Evolutionary conservation across 2,797 vertebrate species (phyloP).

Genomic region (Morus bassanus): DNA sequence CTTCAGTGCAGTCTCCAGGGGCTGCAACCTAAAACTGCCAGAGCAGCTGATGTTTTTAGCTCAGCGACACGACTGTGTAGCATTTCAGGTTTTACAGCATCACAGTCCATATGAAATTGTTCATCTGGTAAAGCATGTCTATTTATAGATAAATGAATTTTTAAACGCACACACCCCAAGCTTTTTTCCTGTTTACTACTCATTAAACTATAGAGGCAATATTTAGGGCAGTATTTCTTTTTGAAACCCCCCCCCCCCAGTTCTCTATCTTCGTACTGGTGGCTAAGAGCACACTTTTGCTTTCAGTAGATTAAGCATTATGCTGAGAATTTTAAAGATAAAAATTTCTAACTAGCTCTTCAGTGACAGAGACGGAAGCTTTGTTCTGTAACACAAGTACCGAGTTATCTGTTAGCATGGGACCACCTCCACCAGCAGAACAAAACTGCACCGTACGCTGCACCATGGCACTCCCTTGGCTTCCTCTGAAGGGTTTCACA

Average conservation of each 20-base stretch:
- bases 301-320: background rate
- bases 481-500: background rate
- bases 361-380: background rate
- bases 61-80: background rate
- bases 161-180: background rate
- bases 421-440: background rate
- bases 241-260: accelerated
- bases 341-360: background rate
- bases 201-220: background rate
- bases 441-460: no score
- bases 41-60: background rate
- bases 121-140: background rate
- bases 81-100: background rate
- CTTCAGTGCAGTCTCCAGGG: background rate
- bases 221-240: background rate
- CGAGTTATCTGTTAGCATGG: accelerated
- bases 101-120: background rate
- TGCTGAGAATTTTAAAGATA: background rate
- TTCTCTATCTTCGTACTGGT: background rate
- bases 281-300: background rate
- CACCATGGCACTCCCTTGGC: background rate
- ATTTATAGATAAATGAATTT: background rate
- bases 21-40: background rate
- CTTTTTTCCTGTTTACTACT: background rate
- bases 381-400: background rate